A percentile compares a stretch with the other conserved stretches of the same genome.
These are phyloP conservation scores for Polyergus mexicanus DNA, from an alignment of 1,140 invertebrate genomes.

Conservation along the genomic window DNA sequence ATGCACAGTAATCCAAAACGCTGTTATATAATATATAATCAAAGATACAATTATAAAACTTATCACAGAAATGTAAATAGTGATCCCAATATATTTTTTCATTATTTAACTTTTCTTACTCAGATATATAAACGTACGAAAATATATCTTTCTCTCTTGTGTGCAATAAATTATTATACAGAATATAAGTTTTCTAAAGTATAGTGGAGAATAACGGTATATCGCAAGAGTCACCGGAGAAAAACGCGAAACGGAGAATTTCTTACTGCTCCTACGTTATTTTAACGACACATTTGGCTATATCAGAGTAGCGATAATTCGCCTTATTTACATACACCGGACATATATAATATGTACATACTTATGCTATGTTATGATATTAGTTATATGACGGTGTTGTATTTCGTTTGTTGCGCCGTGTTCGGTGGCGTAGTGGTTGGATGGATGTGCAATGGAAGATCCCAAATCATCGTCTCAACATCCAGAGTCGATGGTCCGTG, in stretches of 20 bases:
- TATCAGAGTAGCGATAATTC: neutral
- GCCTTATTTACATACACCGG: neutral
- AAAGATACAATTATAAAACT: constrained; percentile 14
- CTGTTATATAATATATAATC: neutral
- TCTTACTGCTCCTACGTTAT: neutral
- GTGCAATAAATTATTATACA: constrained; percentile 24
- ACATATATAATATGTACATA: neutral
- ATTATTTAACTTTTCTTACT: neutral
- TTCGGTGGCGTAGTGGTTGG: constrained; percentile 92
- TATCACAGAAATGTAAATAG: neutral
- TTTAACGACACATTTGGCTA: neutral
- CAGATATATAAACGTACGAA: constrained; percentile 31
- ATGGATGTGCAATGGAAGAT: constrained; percentile 97
- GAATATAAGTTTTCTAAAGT: neutral
- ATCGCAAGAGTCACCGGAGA: neutral
- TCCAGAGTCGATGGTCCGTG: constrained; percentile 94
- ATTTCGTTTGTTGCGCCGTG: constrained; percentile 83
- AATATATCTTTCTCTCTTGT: constrained; percentile 30
- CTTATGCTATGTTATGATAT: neutral
- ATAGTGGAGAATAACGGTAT: neutral
- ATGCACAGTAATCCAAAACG: neutral
- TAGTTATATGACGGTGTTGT: constrained; percentile 82
- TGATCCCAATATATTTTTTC: constrained; percentile 30
- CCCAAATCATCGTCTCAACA: constrained; percentile 99
- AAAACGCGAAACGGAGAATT: neutral